Evolutionary conservation across 2,113 vertebrate species (phyloP).

Genomic region (Pantherophis guttatus): DNA sequence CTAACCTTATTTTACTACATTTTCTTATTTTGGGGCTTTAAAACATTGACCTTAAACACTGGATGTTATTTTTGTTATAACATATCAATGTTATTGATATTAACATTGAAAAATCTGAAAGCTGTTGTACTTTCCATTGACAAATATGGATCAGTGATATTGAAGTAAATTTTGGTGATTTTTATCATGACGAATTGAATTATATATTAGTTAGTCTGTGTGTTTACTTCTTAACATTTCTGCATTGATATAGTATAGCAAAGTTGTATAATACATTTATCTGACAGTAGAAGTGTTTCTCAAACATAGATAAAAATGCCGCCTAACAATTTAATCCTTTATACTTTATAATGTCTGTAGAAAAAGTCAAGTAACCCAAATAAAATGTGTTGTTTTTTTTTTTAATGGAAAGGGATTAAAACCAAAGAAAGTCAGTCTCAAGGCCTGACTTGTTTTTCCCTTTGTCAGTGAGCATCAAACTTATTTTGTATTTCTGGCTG

Average conservation of each 20-base stretch:
- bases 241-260: neutral
- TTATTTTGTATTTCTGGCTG: slow-evolving; percentile 5
- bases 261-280: neutral
- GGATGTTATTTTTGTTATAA: slow-evolving; percentile 47
- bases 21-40: slow-evolving; percentile 32
- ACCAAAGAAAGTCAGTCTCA: slow-evolving; percentile 19
- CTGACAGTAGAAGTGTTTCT: slow-evolving; percentile 10
- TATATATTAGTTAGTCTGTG: slow-evolving; percentile 24
- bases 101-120: slow-evolving; percentile 37
- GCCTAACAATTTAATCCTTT: neutral
- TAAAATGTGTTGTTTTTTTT: neutral
- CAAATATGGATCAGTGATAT: slow-evolving; percentile 35
- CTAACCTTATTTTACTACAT: slow-evolving; percentile 12
- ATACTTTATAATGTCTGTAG: neutral
- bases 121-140: slow-evolving; percentile 31
- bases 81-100: slow-evolving; percentile 26
- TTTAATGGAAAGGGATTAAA: neutral
- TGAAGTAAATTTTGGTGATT: slow-evolving; percentile 36
- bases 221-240: slow-evolving; percentile 28
- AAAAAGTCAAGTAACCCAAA: neutral
- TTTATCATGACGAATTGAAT: slow-evolving; percentile 32
- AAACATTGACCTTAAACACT: slow-evolving; percentile 38
- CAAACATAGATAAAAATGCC: neutral
- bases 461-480: slow-evolving; percentile 8
- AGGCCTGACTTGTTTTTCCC: slow-evolving; percentile 22